A percentile compares a stretch with the other conserved stretches of the same genome.
Conservation (phyloP, 2,113 vertebrate species). For the Axis porcinus region DNA sequence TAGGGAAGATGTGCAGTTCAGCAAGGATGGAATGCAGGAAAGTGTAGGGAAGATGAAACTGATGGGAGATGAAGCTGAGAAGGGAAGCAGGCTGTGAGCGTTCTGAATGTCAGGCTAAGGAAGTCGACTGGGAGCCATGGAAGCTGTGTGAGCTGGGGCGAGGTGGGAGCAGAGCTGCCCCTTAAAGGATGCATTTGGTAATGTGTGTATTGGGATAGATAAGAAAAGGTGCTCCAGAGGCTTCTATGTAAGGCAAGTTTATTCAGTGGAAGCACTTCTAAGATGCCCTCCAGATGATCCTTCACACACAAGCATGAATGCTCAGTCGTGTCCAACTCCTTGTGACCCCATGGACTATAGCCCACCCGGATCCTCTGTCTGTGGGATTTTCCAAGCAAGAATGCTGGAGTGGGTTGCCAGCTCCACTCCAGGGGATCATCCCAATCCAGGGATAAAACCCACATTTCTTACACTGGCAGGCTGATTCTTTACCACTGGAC, state of each 20-base stretch:
- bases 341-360: too few species aligned
- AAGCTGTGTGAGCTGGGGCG: accelerated
- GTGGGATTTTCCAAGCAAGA: not conserved
- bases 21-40: not conserved
- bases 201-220: accelerated
- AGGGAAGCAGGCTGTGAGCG: not conserved
- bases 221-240: not conserved
- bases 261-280: not conserved
- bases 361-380: not conserved
- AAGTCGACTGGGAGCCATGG: not conserved
- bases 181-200: not conserved
- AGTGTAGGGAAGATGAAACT: not conserved
- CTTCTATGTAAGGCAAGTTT: not conserved
- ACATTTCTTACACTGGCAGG: not conserved
- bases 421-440: not conserved
- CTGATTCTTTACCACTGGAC: not conserved
- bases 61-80: not conserved
- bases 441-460: not conserved
- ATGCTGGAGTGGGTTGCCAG: not conserved
- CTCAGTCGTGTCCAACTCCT: not conserved
- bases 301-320: not conserved
- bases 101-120: not conserved
- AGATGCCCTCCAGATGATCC: not conserved
- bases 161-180: not conserved
- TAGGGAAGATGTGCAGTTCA: not conserved